Evolutionary conservation across 2,888 invertebrate genomes (phyloP), one percentile per base, ranked within the genome.

Genomic region (Cephonodes hylas): DNA sequence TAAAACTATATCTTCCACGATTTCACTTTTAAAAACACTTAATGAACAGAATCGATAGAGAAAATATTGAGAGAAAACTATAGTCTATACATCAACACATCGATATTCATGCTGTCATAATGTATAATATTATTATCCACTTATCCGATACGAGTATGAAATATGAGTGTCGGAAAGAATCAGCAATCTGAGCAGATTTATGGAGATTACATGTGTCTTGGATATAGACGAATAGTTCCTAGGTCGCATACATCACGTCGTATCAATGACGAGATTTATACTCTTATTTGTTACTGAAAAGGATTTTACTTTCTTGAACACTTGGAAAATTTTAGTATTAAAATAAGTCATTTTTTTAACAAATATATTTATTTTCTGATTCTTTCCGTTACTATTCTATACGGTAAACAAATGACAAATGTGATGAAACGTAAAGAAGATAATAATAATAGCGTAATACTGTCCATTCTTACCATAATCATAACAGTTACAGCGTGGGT

Each of bases 231-330:
- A 20, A 48, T 22, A 46, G 60, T 56, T 53, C 53, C 53, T 53
- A 53, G 53, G 10, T 48, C 57, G 38, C 58, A 61, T 62, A 63
- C 63, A 58, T 53, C 53, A 53, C 8, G 3, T 27, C 27, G 25
- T 10, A 53, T 53, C 27, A 53, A 53, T 53, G 27, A 27, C 5
- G 13, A 4, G 53, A 53, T 53, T 53, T 27, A 53, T 53, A 18
- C 18, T 13, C 53, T 18, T 34, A 10, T 38, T 13, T 38, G 8
- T 8, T 23, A 7, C 8, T 53, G 18, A 46, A 46, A 22, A 23
- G 23, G 25, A 46, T 23, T 25, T 25, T 46, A 46, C 4, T 23
- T n/a, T n/a, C 13, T 0, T 13, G n/a, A 46, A n/a, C n/a, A n/a
- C 3, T n/a, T 13, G 4, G n/a, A n/a, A 38, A 38, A n/a, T n/a